phyloP scores from a whole-genome alignment of 2,888 invertebrate species.

The Escarpia spicata region DNA sequence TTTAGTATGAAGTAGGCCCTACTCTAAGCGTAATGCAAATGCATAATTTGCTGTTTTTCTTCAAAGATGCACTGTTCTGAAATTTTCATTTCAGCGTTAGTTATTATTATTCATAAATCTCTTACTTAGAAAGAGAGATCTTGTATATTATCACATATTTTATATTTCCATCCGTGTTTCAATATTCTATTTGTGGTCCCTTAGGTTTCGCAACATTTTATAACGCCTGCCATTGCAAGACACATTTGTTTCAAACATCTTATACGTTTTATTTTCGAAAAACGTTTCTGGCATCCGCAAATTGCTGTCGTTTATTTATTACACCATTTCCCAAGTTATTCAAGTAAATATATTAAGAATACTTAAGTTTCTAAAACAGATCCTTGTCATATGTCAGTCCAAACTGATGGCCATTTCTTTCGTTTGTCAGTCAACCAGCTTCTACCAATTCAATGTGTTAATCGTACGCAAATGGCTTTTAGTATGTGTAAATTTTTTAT shows the following conservation, averaged over 20 bases:
- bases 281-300: not conserved
- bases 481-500: not conserved
- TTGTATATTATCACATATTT: no score
- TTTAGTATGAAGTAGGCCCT: no score
- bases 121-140: no score
- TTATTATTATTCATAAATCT: no score
- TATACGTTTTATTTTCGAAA: not conserved
- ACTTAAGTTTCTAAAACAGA: not conserved
- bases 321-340: not conserved
- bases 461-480: not conserved
- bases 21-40: no score
- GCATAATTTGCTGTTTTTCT: no score
- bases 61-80: no score
- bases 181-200: no score
- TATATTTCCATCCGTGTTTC: no score
- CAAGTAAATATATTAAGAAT: not conserved
- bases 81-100: no score
- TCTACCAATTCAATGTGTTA: not conserved
- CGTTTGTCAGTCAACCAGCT: not conserved
- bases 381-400: not conserved
- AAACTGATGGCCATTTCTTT: not conserved
- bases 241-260: not conserved
- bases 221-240: not conserved
- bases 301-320: not conserved
- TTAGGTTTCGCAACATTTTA: not conserved